Evolutionary conservation across 2,797 vertebrate genomes (phyloP).

Genomic region (Hippocampus kuda): DNA sequence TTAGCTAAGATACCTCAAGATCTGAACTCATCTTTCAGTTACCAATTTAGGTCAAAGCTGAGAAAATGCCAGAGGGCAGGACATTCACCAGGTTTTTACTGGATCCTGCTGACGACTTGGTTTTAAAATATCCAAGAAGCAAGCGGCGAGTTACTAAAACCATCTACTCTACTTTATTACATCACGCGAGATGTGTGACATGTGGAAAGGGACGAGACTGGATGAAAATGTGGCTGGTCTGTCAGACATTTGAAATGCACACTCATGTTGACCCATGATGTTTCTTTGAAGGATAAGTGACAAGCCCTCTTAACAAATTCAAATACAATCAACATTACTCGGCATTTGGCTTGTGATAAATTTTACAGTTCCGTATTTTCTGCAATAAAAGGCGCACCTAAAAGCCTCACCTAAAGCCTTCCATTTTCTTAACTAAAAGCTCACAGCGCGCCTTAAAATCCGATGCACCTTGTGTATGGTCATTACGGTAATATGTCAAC

Average conservation of each 20-base stretch:
- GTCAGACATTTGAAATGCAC: too few species aligned
- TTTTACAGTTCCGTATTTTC: too few species aligned
- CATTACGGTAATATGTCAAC: too few species aligned
- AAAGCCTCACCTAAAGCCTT: too few species aligned
- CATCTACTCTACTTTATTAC: background rate
- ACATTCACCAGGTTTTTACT: slow-evolving; percentile 20
- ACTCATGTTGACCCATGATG: too few species aligned
- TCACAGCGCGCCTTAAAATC: too few species aligned
- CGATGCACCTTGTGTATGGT: too few species aligned
- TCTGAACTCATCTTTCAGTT: slow-evolving; percentile 41
- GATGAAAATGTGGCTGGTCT: background rate
- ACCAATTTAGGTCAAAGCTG: slow-evolving; percentile 56
- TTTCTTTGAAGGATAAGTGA: background rate
- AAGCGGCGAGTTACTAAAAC: slow-evolving; percentile 16
- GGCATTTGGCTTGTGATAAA: too few species aligned
- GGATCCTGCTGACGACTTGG: slow-evolving; percentile 10
- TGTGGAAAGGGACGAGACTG: too few species aligned
- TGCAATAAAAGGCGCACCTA: too few species aligned
- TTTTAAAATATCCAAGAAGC: slow-evolving; percentile 29
- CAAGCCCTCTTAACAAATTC: background rate
- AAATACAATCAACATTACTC: too few species aligned
- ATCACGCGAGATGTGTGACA: background rate
- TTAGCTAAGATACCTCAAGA: slow-evolving; percentile 31
- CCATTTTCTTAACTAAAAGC: too few species aligned
- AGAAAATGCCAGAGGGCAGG: slow-evolving; percentile 28